Conservation (phyloP, 1,140 invertebrate genomes). For the Parasteatoda tepidariorum region DNA sequence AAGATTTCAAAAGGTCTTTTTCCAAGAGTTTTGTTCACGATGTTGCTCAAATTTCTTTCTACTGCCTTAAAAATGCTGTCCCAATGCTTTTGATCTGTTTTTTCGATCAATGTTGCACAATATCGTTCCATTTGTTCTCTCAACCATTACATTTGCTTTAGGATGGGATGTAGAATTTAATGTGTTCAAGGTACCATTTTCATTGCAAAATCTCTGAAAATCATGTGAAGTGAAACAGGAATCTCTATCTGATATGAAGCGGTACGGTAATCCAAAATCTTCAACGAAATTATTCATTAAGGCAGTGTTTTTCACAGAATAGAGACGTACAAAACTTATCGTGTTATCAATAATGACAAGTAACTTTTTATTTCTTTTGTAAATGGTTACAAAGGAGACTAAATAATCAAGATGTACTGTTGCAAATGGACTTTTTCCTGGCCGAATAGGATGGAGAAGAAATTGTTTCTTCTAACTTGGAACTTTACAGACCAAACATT, state of each 20-base stretch:
- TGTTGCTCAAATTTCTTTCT: constrained; percentile 32
- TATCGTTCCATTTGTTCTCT: neutral
- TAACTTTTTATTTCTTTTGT: constrained; percentile 16
- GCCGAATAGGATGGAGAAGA: neutral
- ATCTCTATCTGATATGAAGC: neutral
- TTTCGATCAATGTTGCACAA: neutral
- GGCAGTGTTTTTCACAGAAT: neutral
- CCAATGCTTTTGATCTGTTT: neutral
- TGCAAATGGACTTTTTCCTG: neutral
- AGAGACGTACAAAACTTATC: constrained; percentile 1
- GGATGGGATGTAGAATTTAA: neutral
- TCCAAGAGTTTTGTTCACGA: neutral
- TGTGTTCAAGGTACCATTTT: neutral
- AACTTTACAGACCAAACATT: constrained; percentile 14
- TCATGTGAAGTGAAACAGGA: neutral
- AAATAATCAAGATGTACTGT: neutral
- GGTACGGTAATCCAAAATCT: neutral
- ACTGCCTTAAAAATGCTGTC: neutral
- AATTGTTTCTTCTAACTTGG: constrained; percentile 36
- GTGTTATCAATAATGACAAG: constrained; percentile 11
- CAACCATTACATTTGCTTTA: constrained; percentile 3
- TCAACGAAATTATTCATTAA: neutral
- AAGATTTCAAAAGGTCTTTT: constrained; percentile 25
- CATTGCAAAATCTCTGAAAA: neutral
- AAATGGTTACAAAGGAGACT: constrained; percentile 26